phyloP scores from a whole-genome alignment of 2,888 invertebrate genomes.

The Dryobota labecula region DNA sequence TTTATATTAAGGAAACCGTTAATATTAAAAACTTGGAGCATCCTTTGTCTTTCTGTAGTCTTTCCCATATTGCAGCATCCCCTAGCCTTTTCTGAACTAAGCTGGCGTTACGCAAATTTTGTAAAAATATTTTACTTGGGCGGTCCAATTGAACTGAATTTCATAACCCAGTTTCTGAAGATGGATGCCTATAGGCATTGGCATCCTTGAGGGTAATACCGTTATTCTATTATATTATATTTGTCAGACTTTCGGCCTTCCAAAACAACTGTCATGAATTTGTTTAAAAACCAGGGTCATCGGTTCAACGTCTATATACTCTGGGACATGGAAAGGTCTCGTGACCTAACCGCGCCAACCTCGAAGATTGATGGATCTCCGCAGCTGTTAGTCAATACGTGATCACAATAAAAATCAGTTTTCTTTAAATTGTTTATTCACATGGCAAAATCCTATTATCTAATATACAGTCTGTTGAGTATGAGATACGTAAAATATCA shows the following conservation, averaged over 20 bases:
- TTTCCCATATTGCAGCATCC: background rate
- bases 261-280: background rate
- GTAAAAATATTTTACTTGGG: too few species aligned
- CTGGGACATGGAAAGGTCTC: too few species aligned
- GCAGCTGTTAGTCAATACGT: background rate
- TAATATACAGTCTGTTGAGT: conserved; percentile 16
- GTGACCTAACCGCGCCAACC: background rate
- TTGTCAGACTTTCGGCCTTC: background rate
- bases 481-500: background rate
- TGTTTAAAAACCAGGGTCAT: background rate
- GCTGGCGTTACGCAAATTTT: background rate
- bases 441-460: background rate
- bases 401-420: conserved; percentile 28
- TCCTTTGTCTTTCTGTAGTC: background rate
- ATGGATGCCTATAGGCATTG: background rate
- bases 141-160: background rate
- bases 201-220: background rate
- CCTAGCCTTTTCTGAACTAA: background rate
- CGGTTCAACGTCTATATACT: background rate
- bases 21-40: conserved; percentile 27
- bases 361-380: conserved; percentile 14
- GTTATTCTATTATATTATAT: background rate
- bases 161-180: background rate
- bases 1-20: conserved; percentile 46
- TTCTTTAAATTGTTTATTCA: conserved; percentile 32